Conservation (phyloP, 1,140 invertebrate genomes). For the Anoplophora glabripennis region DNA sequence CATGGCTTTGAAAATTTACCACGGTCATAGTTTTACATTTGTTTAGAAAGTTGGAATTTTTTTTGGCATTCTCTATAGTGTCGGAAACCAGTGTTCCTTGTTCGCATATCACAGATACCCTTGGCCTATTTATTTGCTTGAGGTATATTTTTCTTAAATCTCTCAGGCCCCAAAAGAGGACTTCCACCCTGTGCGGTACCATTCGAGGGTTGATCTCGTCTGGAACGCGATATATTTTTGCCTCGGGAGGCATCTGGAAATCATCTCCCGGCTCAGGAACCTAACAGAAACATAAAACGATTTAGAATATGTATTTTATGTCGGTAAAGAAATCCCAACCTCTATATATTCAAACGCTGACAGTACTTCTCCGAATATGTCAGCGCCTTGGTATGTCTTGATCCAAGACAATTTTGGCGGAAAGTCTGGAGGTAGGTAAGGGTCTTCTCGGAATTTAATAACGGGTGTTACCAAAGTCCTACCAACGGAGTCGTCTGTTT, state of each 20-base stretch:
- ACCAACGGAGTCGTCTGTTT: conserved; percentile 55
- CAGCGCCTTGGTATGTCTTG: conserved; percentile 49
- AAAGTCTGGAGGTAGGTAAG: conserved; percentile 50
- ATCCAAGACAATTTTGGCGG: conserved; percentile 58
- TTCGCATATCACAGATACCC: conserved; percentile 56
- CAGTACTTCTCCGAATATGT: conserved; percentile 53
- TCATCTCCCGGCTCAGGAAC: neutral
- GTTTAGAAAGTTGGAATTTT: conserved; percentile 52
- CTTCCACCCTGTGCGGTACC: conserved; percentile 51
- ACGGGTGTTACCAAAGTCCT: conserved; percentile 51
- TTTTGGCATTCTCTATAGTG: conserved; percentile 52
- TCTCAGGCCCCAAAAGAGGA: conserved; percentile 63
- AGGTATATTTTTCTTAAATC: conserved; percentile 54
- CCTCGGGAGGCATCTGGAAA: conserved; percentile 10
- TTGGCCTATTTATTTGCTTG: conserved; percentile 52
- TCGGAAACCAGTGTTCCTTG: conserved; percentile 55
- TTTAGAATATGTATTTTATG: neutral
- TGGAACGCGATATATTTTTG: conserved; percentile 46
- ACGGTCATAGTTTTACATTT: conserved; percentile 51
- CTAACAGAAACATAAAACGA: neutral
- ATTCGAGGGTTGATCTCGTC: conserved; percentile 52
- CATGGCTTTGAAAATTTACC: conserved; percentile 42
- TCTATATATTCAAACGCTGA: conserved; percentile 59
- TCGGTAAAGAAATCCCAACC: conserved; percentile 31
- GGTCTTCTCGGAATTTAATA: conserved; percentile 49